Conservation (phyloP, 2,113 vertebrate species). For the Paramisgurnus dabryanus region DNA sequence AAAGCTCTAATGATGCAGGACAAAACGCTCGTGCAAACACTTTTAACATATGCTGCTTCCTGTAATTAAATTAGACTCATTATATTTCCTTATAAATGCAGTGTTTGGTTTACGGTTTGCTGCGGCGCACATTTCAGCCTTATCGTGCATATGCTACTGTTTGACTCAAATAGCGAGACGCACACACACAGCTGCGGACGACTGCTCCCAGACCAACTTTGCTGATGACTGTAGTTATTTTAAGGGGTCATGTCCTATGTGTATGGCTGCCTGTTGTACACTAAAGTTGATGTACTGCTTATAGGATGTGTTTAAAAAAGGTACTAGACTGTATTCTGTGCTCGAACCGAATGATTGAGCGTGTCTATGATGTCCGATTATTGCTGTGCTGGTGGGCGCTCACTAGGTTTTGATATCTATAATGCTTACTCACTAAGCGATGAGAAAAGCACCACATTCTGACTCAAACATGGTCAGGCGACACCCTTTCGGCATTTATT, state of each 20-base stretch:
- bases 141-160: not conserved
- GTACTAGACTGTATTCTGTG: not conserved
- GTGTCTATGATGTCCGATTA: not conserved
- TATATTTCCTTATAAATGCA: not conserved
- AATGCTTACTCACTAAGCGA: constrained; percentile 66
- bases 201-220: constrained; percentile 40
- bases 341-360: not conserved
- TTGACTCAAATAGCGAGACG: not conserved
- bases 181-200: constrained; percentile 22
- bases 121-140: constrained; percentile 5
- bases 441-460: constrained; percentile 66
- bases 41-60: constrained; percentile 24
- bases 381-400: not conserved
- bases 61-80: constrained; percentile 24
- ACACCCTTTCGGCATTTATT: constrained; percentile 72
- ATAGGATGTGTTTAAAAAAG: constrained; percentile 10
- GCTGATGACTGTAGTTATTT: constrained; percentile 64
- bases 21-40: not conserved
- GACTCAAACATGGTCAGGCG: constrained; percentile 64
- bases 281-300: constrained; percentile 46
- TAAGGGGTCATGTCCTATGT: constrained; percentile 62
- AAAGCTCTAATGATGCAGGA: not conserved
- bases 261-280: constrained; percentile 66
- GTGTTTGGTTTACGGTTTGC: constrained; percentile 7
- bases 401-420: not conserved